These are phyloP conservation scores for Hormiphora californensis DNA, from an alignment of 37 sponge, comb jelly and placozoan species.

Conservation along the genomic window DNA sequence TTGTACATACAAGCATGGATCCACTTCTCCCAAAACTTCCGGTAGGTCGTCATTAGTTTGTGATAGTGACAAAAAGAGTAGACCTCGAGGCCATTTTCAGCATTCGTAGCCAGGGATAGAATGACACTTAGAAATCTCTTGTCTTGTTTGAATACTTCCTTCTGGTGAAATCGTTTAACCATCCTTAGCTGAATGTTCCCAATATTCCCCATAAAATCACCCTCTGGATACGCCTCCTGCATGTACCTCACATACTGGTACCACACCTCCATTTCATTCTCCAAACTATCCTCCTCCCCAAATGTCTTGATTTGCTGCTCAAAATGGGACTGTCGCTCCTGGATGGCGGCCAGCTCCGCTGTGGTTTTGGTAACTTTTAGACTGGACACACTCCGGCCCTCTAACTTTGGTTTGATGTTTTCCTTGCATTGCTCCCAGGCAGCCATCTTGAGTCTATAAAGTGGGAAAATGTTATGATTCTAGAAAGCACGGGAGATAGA, in stretches of 20 bases:
- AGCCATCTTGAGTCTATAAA: too few species aligned
- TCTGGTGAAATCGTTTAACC: slow-evolving; percentile 13
- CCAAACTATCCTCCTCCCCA: slow-evolving; percentile 5
- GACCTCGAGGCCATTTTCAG: slow-evolving; percentile 18
- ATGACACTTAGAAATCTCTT: background rate
- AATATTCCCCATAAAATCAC: slow-evolving; percentile 28
- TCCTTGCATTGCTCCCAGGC: slow-evolving; percentile 54
- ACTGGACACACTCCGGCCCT: background rate
- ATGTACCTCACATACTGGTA: slow-evolving; percentile 18
- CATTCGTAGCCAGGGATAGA: background rate
- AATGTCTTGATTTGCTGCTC: slow-evolving; percentile 19
- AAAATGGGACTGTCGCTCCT: slow-evolving; percentile 2
- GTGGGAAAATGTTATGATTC: too few species aligned
- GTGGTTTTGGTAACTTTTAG: slow-evolving; percentile 14
- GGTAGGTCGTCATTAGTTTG: background rate
- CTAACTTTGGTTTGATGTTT: slow-evolving; percentile 38
- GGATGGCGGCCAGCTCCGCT: background rate
- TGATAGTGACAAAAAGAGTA: slow-evolving; percentile 18
- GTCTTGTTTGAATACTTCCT: slow-evolving; percentile 24
- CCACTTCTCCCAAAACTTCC: slow-evolving; percentile 29
- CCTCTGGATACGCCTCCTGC: slow-evolving; percentile 35
- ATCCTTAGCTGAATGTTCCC: slow-evolving; percentile 6
- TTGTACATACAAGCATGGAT: background rate
- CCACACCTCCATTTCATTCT: slow-evolving; percentile 52
- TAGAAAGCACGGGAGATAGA: too few species aligned